Base-by-base conservation (phyloP, 1,140 invertebrate species). In the Platyscapa corneri region DNA sequence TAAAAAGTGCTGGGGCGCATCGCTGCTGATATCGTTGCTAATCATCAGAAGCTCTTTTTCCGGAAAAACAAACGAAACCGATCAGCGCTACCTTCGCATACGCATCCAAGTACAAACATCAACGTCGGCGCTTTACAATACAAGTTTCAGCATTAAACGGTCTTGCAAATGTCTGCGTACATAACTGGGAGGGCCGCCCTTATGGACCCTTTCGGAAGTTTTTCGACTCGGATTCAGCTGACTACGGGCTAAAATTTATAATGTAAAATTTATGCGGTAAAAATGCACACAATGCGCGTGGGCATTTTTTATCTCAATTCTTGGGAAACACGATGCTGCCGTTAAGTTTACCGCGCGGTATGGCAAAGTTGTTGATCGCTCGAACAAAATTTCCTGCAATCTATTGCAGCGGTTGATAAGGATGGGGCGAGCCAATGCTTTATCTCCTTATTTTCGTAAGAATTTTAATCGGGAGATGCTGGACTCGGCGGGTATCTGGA, bases 271-370 rank as follows among this genome's bases (percentile, higher is more conserved):
- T 39, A 6, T 5, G 18, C 18, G 34, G 67, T 39, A 39, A 72
- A 72, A 72, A 72, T 72, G 39, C 34, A 72, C n/a, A n/a, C 10
- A 34, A 72, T 23, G 67, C n/a, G 67, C 27, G 18, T 27, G 67
- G 34, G 67, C 34, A 72, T 72, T 72, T 39, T 72, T 72, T 72
- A 72, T 72, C 39, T 30, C 67, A 39, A 16, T 39, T 72, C 67
- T 39, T 23, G 6, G 34, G 3, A 39, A 18, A 72, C 23, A 39
- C 14, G 3, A 27, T 6, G 34, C 27, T 72, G 39, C 14, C 14
- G n/a, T 39, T 34, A 34, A 67, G 65, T 3, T 67, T 34, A 16
- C 34, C 3, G 14, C 18, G 32, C 67, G 8, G 8, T 7, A 14
- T 14, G 6, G 6, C n/a, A n/a, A 64, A 30, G 7, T 64, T 64